Evolutionary conservation across 1,140 invertebrate species (phyloP), one percentile per base, ranked within the genome.

Genomic region (Linepithema humile): DNA sequence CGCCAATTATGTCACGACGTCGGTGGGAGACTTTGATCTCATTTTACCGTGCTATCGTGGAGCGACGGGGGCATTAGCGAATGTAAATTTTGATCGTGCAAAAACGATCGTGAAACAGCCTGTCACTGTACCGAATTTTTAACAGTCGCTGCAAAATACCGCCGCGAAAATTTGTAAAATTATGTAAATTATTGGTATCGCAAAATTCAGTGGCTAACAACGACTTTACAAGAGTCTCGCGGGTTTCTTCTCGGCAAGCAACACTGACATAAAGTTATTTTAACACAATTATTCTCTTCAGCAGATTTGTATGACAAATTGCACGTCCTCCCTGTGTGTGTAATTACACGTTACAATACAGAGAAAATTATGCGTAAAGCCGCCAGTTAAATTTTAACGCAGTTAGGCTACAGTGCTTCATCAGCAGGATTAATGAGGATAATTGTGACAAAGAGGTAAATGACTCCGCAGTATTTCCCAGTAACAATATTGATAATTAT

Each of bases 81-180:
- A 70, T 57, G 17, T 43, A 70, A 64, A 80, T 80, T 80, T 70
- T 55, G 48, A n/a, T 43, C 17, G 17, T 6, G 35, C 35, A 43
- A 80, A 67, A 69, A n/a, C 7, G 12, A 9, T 23, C 35, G 23
- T 69, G 38, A 77, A 65, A 77, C 59, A 17, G 20, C 9, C 17
- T 38, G 45, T 50, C 26, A 26, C 20, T 77, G 17, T 50, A 65
- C 65, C 29, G 20, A n/a, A 65, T 69, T 80, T 80, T 80, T 80
- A 55, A 53, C 40, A 78, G 10, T 5, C 3, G 40, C 20, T 15
- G 17, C 12, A n/a, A n/a, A n/a, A 3, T 55, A 10, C 17, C 45
- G 17, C 17, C 9, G 12, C 35, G 1, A 53, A 40, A 35, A n/a
- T n/a, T 78, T 29, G 17, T 38, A 5, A 55, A 69, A 6, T 80